Conservation (phyloP, 2,113 vertebrate species). For the Pagrus major region DNA sequence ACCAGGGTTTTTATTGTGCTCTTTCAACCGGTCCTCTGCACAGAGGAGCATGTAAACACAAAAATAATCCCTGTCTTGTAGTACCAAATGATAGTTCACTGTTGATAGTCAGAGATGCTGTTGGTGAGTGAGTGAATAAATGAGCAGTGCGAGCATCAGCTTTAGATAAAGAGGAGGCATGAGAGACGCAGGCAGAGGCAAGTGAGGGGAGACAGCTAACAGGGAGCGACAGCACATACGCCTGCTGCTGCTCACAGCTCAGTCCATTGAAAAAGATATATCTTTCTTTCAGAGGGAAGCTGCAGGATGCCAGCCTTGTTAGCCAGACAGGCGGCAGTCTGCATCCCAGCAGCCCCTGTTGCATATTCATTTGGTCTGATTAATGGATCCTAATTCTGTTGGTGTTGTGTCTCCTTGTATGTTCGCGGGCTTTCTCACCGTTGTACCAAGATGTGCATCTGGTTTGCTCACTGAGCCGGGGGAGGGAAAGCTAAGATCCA, state of each 20-base stretch:
- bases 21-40: background rate
- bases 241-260: conserved; percentile 64
- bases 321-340: conserved; percentile 66
- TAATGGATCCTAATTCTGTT: conserved; percentile 61
- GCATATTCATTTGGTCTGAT: conserved; percentile 77
- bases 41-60: background rate
- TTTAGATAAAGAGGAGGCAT: conserved; percentile 33
- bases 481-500: conserved; percentile 19
- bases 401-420: conserved; percentile 52
- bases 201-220: conserved; percentile 32
- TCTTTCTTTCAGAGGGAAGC: conserved; percentile 41
- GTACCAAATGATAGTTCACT: conserved; percentile 7
- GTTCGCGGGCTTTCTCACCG: conserved; percentile 23
- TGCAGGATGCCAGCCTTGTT: conserved; percentile 70
- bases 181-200: conserved; percentile 38
- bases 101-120: conserved; percentile 17
- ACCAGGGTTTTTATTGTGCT: background rate
- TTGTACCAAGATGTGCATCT: conserved; percentile 37
- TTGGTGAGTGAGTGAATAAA: conserved; percentile 25
- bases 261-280: conserved; percentile 58
- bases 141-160: conserved; percentile 13
- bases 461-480: conserved; percentile 40
- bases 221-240: conserved; percentile 42
- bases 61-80: conserved; percentile 2
- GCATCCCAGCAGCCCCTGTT: conserved; percentile 61